A percentile compares a stretch with the other conserved stretches of the same genome.
These are phyloP conservation scores for Peromyscus attwateri DNA, from an alignment of 2,797 vertebrate genomes.

Conservation along the genomic window DNA sequence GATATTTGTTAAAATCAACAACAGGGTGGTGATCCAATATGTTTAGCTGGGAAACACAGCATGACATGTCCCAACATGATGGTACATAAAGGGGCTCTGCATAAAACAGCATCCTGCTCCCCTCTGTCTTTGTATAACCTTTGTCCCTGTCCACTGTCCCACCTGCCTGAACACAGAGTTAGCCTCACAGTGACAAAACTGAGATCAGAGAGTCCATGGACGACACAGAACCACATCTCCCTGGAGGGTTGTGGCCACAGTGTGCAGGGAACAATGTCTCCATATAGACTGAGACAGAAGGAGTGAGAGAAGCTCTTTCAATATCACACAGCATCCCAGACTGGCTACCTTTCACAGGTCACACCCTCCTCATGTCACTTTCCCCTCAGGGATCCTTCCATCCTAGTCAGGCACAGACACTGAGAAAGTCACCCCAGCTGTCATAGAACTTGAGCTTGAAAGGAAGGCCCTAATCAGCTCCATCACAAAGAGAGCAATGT, in stretches of 20 bases:
- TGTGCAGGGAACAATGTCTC: neutral
- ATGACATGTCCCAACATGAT: neutral
- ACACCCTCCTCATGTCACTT: neutral
- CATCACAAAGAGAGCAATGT: too few species aligned
- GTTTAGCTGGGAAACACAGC: neutral
- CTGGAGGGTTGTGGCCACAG: too few species aligned
- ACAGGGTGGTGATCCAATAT: neutral
- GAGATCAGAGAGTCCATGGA: too few species aligned
- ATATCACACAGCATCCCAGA: neutral
- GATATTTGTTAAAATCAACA: neutral
- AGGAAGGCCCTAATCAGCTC: too few species aligned
- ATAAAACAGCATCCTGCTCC: neutral
- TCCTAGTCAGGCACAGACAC: too few species aligned
- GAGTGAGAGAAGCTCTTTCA: neutral
- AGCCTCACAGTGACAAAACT: neutral
- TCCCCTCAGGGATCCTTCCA: neutral
- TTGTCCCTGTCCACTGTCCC: neutral
- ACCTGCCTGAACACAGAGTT: neutral
- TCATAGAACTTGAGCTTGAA: neutral
- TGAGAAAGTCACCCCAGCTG: neutral
- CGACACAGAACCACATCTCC: neutral
- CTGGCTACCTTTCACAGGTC: neutral
- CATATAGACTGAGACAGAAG: neutral
- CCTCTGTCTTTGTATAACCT: neutral
- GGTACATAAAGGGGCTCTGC: too few species aligned